phyloP scores from a whole-genome alignment of 2,113 vertebrate genomes.

The Murina feae region DNA sequence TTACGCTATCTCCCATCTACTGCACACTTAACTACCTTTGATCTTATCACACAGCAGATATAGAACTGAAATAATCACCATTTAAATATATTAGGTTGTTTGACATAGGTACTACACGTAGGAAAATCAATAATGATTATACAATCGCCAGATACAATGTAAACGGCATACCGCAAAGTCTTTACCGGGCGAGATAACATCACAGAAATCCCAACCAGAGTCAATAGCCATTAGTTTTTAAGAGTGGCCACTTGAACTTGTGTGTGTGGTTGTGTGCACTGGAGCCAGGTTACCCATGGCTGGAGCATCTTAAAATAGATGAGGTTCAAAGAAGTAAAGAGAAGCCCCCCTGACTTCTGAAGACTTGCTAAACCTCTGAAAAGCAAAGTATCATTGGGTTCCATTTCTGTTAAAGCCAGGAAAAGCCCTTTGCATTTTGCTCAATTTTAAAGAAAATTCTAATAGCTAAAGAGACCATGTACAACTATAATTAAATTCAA shows the following conservation, averaged over 20 bases:
- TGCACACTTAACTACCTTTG: conserved; percentile 80
- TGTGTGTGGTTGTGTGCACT: conserved; percentile 44
- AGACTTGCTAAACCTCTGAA: conserved; percentile 67
- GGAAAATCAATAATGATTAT: conserved; percentile 87
- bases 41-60: conserved; percentile 84
- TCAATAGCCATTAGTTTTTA: conserved; percentile 85
- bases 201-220: conserved; percentile 79
- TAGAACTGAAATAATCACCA: conserved; percentile 83
- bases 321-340: conserved; percentile 80
- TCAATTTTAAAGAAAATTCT: conserved; percentile 14
- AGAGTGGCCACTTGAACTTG: conserved; percentile 84
- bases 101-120: conserved; percentile 83
- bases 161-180: conserved; percentile 80
- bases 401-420: conserved; percentile 46
- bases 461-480: conserved; percentile 9
- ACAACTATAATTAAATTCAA: not conserved
- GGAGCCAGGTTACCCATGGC: conserved; percentile 52
- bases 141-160: conserved; percentile 84
- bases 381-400: conserved; percentile 60
- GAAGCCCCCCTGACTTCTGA: conserved; percentile 57
- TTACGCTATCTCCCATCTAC: conserved; percentile 69
- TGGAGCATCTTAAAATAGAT: conserved; percentile 67
- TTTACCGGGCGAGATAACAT: conserved; percentile 83
- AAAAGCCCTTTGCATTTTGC: conserved; percentile 39
- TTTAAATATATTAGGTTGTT: conserved; percentile 88